phyloP scores from a whole-genome alignment of 2,797 vertebrate genomes.

The Hyperoplus lanceolatus region DNA sequence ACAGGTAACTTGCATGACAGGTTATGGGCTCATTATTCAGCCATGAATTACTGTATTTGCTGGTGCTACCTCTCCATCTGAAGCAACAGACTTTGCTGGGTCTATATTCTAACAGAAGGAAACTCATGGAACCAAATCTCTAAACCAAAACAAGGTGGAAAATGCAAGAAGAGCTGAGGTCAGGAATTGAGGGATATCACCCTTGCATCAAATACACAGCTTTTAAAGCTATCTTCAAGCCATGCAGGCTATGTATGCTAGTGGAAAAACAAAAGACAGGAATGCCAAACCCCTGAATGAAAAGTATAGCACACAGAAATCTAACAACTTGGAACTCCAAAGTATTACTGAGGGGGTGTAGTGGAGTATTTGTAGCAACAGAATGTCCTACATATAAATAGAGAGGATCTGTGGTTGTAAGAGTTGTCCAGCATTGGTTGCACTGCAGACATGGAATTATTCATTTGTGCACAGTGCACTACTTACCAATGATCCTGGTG shows the following conservation, averaged over 20 bases:
- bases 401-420: slow-evolving; percentile 22
- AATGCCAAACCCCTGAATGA: slow-evolving; percentile 30
- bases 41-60: slow-evolving; percentile 36
- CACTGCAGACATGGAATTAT: slow-evolving; percentile 9
- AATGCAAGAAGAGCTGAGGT: not conserved
- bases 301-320: slow-evolving; percentile 15
- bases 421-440: slow-evolving; percentile 5
- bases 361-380: slow-evolving; percentile 51
- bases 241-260: not conserved
- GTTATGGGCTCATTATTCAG: slow-evolving; percentile 31
- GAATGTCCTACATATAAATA: slow-evolving; percentile 48
- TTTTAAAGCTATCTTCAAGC: not conserved
- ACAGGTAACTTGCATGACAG: not conserved
- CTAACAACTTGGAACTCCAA: slow-evolving; percentile 24
- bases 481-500: not conserved
- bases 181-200: not conserved
- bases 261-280: not conserved
- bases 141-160: not conserved
- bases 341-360: slow-evolving; percentile 55
- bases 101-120: slow-evolving; percentile 12
- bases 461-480: slow-evolving; percentile 2
- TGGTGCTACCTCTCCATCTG: slow-evolving; percentile 1
- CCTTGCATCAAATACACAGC: not conserved
- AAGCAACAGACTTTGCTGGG: slow-evolving; percentile 5
- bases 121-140: not conserved